Base-by-base conservation (phyloP, 2,797 vertebrate genomes). In the Cossypha dichroa region DNA sequence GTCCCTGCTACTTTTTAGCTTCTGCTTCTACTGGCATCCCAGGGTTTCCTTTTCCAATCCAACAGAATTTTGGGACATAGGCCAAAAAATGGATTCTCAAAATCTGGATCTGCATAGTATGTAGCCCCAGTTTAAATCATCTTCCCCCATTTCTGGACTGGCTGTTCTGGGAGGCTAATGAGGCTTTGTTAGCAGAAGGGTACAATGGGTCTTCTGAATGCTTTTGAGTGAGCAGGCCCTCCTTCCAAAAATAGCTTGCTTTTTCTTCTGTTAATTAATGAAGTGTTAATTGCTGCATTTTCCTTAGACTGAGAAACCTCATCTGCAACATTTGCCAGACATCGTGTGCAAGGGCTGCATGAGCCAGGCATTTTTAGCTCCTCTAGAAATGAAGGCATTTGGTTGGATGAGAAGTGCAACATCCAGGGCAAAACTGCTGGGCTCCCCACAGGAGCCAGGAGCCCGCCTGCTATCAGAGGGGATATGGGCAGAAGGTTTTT, bases 1-100 rank as follows among this genome's bases (percentile, higher is more conserved):
- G 74, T 51, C 88, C 90, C 93, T 96, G 89, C 78, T 97, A 81
- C 72, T 85, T 81, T 87, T 88, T 73, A 79, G 75, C 77, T 84
- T 75, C 72, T 91, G 56, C 79, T 91, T 88, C 89, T 88, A 49
- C 56, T 90, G 76, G 49, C 54, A 91, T 90, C 49, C 41, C 79
- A 93, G 81, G 52, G 31, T 68, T 96, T 90, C 58, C 58, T 94
- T 91, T 83, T 69, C 41, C 13, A 68, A 3, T 17, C 66, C 85
- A 68, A 74, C 40, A 90, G 87, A 93, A 68, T 72, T 94, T 87
- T 92, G 64, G 70, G 67, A 77, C 26, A 52, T 26, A 21, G 49
- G 54, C 60, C 90, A 96, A 79, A 83, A 94, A 91, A 80, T 9
- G 11, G 52, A 41, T 70, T 93, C 75, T 85, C 49, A 85, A 90